phyloP scores from a whole-genome alignment of 2,888 invertebrate species.

The Harmothoe impar region DNA sequence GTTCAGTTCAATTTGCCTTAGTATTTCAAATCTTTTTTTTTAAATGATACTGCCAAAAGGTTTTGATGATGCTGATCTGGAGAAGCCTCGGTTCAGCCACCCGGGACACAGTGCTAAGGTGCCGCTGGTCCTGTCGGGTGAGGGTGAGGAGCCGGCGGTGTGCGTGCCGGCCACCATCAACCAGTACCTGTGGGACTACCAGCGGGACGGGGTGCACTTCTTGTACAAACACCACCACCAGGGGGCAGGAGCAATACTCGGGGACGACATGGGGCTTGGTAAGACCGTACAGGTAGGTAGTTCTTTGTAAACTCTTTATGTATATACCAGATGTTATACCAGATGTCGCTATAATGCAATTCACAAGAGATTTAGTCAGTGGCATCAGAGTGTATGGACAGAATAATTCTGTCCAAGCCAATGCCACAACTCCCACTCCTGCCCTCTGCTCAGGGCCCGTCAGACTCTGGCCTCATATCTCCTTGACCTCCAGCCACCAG shows the following conservation, averaged over 20 bases:
- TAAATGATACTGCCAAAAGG: not conserved
- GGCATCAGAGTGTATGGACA: too few species aligned
- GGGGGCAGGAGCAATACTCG: constrained; percentile 78
- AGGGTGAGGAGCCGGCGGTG: not conserved
- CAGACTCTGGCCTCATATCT: too few species aligned
- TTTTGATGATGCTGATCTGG: constrained; percentile 60
- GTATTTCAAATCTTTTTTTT: too few species aligned
- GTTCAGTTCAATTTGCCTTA: too few species aligned
- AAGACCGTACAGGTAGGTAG: constrained; percentile 81
- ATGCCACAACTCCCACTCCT: too few species aligned
- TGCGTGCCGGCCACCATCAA: constrained; percentile 79
- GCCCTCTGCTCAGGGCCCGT: too few species aligned
- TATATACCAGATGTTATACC: too few species aligned
- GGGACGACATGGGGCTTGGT: constrained; percentile 82
- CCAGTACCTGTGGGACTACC: constrained; percentile 81
- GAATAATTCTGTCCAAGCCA: too few species aligned
- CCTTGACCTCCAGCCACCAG: too few species aligned
- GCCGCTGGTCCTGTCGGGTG: constrained; percentile 26
- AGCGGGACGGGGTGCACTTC: constrained; percentile 80
- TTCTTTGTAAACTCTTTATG: too few species aligned
- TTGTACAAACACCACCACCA: constrained; percentile 76
- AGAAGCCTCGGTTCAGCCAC: constrained; percentile 53
- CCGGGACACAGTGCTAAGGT: not conserved
- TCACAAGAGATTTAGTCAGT: too few species aligned
- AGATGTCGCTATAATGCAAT: constrained; percentile 25